Evolutionary conservation across 2,888 invertebrate genomes (phyloP), one percentile per base, ranked within the genome.

Genomic region (Pterobdella sp.): DNA sequence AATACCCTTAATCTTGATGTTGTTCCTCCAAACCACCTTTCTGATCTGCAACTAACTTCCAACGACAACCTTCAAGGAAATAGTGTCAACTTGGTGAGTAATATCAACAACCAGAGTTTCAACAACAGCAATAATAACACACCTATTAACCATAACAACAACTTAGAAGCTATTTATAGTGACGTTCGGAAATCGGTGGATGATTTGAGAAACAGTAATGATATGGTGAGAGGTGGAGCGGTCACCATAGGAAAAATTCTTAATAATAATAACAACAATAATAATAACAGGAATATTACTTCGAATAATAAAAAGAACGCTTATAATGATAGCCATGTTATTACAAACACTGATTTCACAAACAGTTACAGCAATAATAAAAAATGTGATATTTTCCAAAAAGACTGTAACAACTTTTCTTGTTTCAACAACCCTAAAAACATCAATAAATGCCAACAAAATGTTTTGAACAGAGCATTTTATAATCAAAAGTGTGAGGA

Each of bases 1-100:
- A 56, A 56, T 26, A 56, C 60, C 26, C n/a, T 56, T 3, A 56
- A 56, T n/a, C 60, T 56, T n/a, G 60, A 56, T 26, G 60, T 56
- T 3, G 26, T 56, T 56, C 60, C 60, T 18, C 26, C 60, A 7
- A 56, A 56, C n/a, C 60, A 18, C 60, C 60, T 56, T 26, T 56
- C 60, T 3, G 60, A 56, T 26, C 60, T 56, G 3, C 60, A 56
- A 56, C 60, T 56, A 22, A 56, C 60, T 4, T 56, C 60, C 7
- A 56, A 56, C 60, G 60, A 56, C n/a, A 56, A 56, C 60, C 18
- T 56, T 22, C 3, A 56, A 22, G 60, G n/a, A 22, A 26, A 22
- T 56, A 56, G 60, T 26, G 26, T 26, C 60, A 56, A 56, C n/a
- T 14, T 3, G 10, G 26, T 4, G n/a, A 56, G n/a, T 3, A 56